Percentiles rank a stretch among this genome's conserved stretches.
Conservation (phyloP, 2,888 invertebrate species). For the Zaprionus obscuricornis region DNA sequence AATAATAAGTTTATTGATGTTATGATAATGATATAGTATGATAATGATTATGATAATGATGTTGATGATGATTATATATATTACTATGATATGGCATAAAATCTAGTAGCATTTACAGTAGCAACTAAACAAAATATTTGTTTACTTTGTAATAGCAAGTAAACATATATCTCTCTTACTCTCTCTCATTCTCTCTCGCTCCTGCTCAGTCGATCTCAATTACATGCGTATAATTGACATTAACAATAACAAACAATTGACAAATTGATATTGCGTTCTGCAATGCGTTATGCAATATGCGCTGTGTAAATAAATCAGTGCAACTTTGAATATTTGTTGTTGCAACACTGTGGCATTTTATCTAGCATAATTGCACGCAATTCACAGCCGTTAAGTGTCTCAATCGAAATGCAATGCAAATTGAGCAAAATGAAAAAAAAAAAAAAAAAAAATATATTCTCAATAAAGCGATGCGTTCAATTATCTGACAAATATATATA, state of each 20-base stretch:
- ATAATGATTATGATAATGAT: not conserved
- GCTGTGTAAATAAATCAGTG: slow-evolving; percentile 59
- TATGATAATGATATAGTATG: not conserved
- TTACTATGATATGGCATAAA: no score
- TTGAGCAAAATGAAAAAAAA: slow-evolving; percentile 33
- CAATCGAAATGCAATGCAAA: slow-evolving; percentile 43
- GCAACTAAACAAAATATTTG: no score
- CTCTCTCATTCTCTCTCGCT: no score
- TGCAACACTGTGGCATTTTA: slow-evolving; percentile 8
- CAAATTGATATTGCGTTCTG: slow-evolving; percentile 46
- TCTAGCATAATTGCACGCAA: slow-evolving; percentile 67
- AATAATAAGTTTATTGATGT: slow-evolving; percentile 7
- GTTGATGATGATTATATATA: no score
- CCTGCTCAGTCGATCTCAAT: slow-evolving; percentile 46
- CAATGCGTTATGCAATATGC: slow-evolving; percentile 49
- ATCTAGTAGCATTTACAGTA: no score
- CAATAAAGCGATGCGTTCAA: slow-evolving; percentile 31
- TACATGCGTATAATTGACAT: slow-evolving; percentile 41
- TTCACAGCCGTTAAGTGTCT: slow-evolving; percentile 55
- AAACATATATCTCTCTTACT: no score
- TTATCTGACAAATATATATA: not conserved
- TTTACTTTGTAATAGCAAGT: no score
- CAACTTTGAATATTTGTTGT: slow-evolving; percentile 26
- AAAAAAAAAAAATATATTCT: slow-evolving; percentile 22
- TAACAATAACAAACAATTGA: slow-evolving; percentile 43